Evolutionary conservation across 2,113 vertebrate species (phyloP), one percentile per base, ranked within the genome.

Genomic region (Scalopus aquaticus): DNA sequence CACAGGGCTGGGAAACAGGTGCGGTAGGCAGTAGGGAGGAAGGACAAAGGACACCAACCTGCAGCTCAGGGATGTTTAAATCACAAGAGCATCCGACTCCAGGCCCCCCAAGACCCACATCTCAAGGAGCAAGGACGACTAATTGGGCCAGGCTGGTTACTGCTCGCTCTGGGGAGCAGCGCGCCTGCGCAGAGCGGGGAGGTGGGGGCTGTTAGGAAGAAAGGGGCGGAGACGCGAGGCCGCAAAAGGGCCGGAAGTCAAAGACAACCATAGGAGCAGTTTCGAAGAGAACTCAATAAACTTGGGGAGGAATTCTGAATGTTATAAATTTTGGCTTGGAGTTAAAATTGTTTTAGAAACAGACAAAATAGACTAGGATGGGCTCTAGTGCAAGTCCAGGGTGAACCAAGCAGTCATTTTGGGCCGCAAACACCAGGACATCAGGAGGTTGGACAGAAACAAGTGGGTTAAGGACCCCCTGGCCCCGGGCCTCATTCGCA

Each of bases 211-310:
- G 16, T 35, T 0, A 4, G 30, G 42, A 67, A 80, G 3, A 9
- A 56, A 81, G 22, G 24, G 28, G 3, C 37, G 24, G 3, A 11
- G 28, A 70, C 20, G 6, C 10, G 3, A 64, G 37, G 35, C 42
- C 35, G 58, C 30, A 1, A 32, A 44, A 82, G 49, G 16, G 15
- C 15, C 4, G 12, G 44, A 82, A 62, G 56, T 76, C 6, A 19
- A 92, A 2, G 5, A 64, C 20, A 11, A 10, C 30, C 9, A 13
- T 32, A 76, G 70, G 12, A 4, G 9, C 30, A 42, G 20, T 32
- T 65, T 65, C 35, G 12, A 60, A 64, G 94, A 74, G 5, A 87
- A 9, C 26, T 93, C 73, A 80, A 39, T 39, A 87, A 90, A 42
- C 42, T 22, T n/a, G 67, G 26, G 28, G 65, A 76, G 1, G 10